Conservation (phyloP, 2,113 vertebrate species). For the Amblyornis subalaris region DNA sequence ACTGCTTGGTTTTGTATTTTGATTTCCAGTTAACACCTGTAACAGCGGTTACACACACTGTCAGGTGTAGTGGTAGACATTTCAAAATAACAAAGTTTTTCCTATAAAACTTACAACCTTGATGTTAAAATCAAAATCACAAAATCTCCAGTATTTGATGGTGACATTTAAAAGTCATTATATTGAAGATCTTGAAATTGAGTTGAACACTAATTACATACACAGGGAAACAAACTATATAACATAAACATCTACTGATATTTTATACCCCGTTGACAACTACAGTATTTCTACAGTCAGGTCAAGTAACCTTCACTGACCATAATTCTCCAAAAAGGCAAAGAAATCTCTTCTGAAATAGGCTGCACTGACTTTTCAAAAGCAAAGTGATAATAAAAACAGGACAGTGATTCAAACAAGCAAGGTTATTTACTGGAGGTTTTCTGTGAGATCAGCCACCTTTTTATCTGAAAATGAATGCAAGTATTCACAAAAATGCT, state of each 20-base stretch:
- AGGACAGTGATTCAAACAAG: not conserved
- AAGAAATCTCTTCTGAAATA: not conserved
- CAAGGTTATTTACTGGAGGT: not conserved
- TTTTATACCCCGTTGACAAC: not conserved
- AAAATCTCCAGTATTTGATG: not conserved
- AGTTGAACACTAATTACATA: not conserved
- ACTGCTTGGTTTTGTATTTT: not conserved
- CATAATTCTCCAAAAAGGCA: not conserved
- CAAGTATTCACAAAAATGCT: slow-evolving; percentile 14
- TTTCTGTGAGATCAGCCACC: slow-evolving; percentile 1
- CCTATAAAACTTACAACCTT: not conserved
- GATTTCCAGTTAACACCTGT: not conserved
- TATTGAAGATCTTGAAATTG: not conserved
- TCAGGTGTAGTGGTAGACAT: accelerated
- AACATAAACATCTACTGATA: not conserved
- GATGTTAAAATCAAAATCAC: not conserved
- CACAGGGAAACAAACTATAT: not conserved
- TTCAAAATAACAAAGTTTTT: not conserved
- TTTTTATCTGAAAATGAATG: slow-evolving; percentile 10
- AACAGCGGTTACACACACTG: not conserved
- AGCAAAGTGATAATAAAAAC: slow-evolving; percentile 1
- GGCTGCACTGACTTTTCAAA: not conserved
- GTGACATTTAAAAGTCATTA: not conserved
- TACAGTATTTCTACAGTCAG: not conserved
- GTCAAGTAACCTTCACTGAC: not conserved